Conservation (phyloP, 30 jellyfish, hydroid and myxozoan genomes). For the Sanderia malayensis region DNA sequence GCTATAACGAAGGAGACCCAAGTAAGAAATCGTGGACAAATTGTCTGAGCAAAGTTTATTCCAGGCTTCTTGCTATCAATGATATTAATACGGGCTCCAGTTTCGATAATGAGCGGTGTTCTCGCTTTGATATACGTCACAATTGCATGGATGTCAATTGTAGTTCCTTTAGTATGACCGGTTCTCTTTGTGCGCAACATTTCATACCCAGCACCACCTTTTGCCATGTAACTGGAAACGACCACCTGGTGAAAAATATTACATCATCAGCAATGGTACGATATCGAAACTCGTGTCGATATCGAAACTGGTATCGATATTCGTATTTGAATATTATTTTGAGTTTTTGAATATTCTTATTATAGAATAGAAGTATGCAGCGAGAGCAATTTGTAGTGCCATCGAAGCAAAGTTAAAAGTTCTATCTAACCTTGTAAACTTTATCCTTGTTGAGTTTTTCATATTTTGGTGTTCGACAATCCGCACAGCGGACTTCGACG, state of each 20-base stretch:
- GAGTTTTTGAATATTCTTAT: too few relatives aligned
- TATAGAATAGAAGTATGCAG: too few relatives aligned
- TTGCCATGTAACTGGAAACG: conserved; percentile 61
- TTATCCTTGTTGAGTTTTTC: conserved; percentile 13
- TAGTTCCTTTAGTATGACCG: conserved; percentile 26
- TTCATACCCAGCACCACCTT: conserved; percentile 70
- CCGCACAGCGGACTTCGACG: conserved; percentile 55
- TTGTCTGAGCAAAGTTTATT: too few relatives aligned
- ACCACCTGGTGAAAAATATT: conserved; percentile 28
- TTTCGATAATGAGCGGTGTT: conserved; percentile 35
- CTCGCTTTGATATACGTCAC: conserved; percentile 18
- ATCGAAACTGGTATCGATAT: too few relatives aligned
- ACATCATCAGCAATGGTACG: too few relatives aligned
- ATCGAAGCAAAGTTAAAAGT: too few relatives aligned
- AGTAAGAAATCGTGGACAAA: too few relatives aligned
- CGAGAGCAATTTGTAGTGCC: too few relatives aligned
- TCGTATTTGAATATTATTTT: too few relatives aligned
- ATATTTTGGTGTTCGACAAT: conserved; percentile 59
- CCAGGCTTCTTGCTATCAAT: too few relatives aligned
- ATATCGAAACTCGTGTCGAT: too few relatives aligned
- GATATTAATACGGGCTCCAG: conserved; percentile 31
- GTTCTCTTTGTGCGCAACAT: conserved; percentile 21
- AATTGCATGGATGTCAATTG: conserved; percentile 27
- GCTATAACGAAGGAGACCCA: too few relatives aligned
- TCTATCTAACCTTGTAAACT: conserved; percentile 56